Percentiles rank a stretch among this genome's conserved stretches.
These are phyloP conservation scores for Ariolimax columbianus DNA, from an alignment of 2,888 invertebrate genomes.

Conservation along the genomic window DNA sequence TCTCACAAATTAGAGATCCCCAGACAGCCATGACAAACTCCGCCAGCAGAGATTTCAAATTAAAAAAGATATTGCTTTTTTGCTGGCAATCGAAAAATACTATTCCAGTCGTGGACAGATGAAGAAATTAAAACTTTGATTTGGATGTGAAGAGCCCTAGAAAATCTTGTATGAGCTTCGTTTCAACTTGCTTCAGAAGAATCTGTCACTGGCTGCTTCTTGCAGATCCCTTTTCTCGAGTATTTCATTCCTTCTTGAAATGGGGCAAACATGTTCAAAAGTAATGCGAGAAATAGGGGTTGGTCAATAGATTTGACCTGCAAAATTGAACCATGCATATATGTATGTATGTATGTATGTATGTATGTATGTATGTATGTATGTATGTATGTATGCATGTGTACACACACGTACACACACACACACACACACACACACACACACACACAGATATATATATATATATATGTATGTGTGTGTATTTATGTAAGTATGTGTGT, in stretches of 20 bases:
- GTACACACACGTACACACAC: too few relatives aligned
- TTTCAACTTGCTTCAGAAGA: not conserved
- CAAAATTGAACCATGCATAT: not conserved
- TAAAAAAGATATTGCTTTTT: constrained; percentile 47
- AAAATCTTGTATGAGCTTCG: constrained; percentile 31
- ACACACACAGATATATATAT: not conserved
- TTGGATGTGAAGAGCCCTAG: constrained; percentile 40
- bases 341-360: too few relatives aligned
- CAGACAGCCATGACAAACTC: constrained; percentile 12
- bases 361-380: too few relatives aligned
- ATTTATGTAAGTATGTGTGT: too few relatives aligned
- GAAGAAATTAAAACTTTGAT: constrained; percentile 46
- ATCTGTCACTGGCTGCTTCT: not conserved
- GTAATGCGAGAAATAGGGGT: not conserved
- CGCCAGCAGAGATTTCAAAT: constrained; percentile 34
- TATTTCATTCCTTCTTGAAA: not conserved
- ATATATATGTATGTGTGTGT: too few relatives aligned
- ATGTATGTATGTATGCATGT: not conserved
- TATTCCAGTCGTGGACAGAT: constrained; percentile 29
- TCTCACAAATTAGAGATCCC: constrained; percentile 18
- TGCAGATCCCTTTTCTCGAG: not conserved
- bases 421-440: not conserved
- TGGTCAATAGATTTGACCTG: not conserved
- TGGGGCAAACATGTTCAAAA: not conserved
- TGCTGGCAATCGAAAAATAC: constrained; percentile 47